Percentiles rank a stretch among this genome's conserved stretches.
Evolutionary conservation across 2,888 invertebrate species (phyloP).

Genomic region (Pandemis cinnamomeana): DNA sequence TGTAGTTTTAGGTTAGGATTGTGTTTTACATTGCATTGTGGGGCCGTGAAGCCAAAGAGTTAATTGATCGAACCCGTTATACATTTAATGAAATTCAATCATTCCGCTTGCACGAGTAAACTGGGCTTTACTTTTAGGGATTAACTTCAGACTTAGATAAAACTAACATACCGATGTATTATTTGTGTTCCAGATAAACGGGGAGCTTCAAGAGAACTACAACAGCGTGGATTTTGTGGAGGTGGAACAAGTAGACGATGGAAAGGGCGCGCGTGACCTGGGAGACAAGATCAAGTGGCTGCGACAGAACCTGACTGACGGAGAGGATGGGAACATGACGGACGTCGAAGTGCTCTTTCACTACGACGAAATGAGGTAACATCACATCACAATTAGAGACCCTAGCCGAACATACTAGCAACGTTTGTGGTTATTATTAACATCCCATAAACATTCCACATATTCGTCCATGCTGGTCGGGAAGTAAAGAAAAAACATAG

Average conservation of each 20-base stretch:
- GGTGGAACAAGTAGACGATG: slow-evolving; percentile 93
- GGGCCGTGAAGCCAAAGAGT: too few species aligned
- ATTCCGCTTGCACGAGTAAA: too few species aligned
- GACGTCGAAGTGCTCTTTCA: slow-evolving; percentile 91
- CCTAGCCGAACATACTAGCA: background rate
- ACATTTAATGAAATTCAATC: too few species aligned
- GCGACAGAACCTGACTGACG: slow-evolving; percentile 89
- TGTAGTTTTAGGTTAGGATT: too few species aligned
- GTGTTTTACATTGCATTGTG: too few species aligned
- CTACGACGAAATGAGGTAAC: slow-evolving; percentile 91
- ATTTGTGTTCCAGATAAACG: slow-evolving; percentile 77
- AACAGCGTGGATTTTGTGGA: slow-evolving; percentile 98
- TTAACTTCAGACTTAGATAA: too few species aligned
- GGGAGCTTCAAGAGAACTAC: slow-evolving; percentile 93
- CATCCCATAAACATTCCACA: too few species aligned
- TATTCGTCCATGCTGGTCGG: too few species aligned
- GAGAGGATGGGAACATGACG: slow-evolving; percentile 86
- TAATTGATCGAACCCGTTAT: too few species aligned
- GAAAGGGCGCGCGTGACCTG: slow-evolving; percentile 86
- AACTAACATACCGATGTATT: background rate
- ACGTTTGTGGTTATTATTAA: too few species aligned
- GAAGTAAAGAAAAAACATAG: too few species aligned
- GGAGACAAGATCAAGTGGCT: slow-evolving; percentile 84
- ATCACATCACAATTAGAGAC: background rate
- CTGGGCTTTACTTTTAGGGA: too few species aligned